These are phyloP conservation scores for Scopus umbretta DNA, from an alignment of 2,113 vertebrate species.

Conservation along the genomic window DNA sequence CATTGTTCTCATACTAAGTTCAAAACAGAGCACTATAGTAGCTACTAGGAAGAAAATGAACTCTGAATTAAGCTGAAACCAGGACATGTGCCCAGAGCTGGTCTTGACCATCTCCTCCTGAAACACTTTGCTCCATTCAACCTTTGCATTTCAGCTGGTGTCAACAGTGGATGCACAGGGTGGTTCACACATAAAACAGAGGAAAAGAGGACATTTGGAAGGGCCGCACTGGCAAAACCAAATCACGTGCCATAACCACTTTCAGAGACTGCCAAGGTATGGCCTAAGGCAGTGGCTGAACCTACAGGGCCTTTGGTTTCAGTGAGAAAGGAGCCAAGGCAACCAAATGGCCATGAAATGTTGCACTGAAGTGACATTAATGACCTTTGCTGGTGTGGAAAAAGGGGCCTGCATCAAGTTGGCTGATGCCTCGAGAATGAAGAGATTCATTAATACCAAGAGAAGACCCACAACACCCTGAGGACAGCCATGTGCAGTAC, in stretches of 20 bases:
- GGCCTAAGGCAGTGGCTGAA: not conserved
- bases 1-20: too few relatives aligned
- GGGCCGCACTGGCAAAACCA: not conserved
- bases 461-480: not conserved
- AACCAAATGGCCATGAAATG: rapidly evolving
- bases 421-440: not conserved
- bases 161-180: rapidly evolving
- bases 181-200: not conserved
- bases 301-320: not conserved
- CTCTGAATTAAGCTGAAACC: too few relatives aligned
- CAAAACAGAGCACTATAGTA: too few relatives aligned
- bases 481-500: rapidly evolving
- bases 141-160: rapidly evolving
- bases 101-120: not conserved
- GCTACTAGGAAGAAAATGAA: too few relatives aligned
- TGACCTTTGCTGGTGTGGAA: not conserved
- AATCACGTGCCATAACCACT: not conserved
- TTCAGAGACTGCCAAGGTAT: not conserved
- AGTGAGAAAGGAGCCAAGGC: not conserved
- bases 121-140: not conserved
- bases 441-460: not conserved
- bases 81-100: not conserved
- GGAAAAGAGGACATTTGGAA: not conserved
- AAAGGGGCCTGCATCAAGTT: not conserved
- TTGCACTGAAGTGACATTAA: not conserved